phyloP scores from a whole-genome alignment of 2,113 vertebrate genomes.

The Dasyprocta punctata region DNA sequence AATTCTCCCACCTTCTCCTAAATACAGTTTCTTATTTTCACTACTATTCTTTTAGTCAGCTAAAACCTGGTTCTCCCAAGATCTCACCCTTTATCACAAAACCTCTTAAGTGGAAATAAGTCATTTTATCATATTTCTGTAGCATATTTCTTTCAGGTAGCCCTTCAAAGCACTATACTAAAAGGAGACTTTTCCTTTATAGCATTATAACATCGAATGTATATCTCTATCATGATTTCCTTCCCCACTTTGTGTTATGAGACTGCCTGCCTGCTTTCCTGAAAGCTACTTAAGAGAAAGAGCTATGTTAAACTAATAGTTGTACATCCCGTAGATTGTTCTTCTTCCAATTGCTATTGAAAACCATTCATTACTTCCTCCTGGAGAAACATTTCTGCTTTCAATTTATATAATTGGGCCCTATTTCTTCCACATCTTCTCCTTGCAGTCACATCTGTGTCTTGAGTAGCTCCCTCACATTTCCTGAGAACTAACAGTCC shows the following conservation, averaged over 20 bases:
- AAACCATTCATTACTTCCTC: not conserved
- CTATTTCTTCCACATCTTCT: not conserved
- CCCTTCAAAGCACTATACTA: conserved; percentile 10
- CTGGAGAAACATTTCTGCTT: not conserved
- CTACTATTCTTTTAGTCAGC: not conserved
- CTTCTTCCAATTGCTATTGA: not conserved
- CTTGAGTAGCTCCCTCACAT: not conserved
- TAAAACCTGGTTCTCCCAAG: conserved; percentile 38
- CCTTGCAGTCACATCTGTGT: not conserved
- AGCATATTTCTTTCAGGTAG: conserved; percentile 8
- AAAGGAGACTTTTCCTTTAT: not conserved
- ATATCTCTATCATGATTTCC: not conserved
- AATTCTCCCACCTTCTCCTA: not conserved
- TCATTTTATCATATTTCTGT: not conserved
- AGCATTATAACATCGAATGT: not conserved
- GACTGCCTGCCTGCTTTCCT: not conserved
- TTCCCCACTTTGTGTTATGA: not conserved
- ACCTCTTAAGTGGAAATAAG: not conserved
- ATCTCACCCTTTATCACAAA: not conserved
- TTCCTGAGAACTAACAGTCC: not conserved
- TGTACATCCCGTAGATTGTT: not conserved
- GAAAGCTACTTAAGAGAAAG: conserved; percentile 26
- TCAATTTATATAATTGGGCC: not conserved
- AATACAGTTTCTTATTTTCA: conserved; percentile 40
- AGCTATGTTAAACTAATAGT: not conserved